Conservation (phyloP, 1,140 invertebrate genomes). For the Lucilia sericata region DNA sequence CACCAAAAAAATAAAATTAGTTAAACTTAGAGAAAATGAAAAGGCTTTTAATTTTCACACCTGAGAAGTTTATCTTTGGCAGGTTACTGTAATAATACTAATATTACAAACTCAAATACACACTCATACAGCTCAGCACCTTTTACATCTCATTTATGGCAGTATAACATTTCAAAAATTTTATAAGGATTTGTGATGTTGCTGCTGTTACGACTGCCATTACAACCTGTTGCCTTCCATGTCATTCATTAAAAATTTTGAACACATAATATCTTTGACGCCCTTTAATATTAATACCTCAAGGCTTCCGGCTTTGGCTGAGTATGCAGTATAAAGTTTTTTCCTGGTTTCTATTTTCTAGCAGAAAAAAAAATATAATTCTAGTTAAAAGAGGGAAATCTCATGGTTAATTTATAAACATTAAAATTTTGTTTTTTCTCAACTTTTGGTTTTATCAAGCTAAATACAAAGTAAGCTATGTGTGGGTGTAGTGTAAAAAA, state of each 20-base stretch:
- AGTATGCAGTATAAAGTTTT: not conserved
- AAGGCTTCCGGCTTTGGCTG: constrained; percentile 5
- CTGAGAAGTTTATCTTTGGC: constrained; percentile 39
- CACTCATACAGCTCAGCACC: not conserved
- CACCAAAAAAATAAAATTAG: not conserved
- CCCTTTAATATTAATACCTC: constrained; percentile 20
- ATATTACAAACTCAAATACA: not conserved
- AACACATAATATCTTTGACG: constrained; percentile 24
- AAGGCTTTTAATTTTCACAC: constrained; percentile 40
- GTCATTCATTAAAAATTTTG: constrained; percentile 36
- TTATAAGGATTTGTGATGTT: too few species aligned
- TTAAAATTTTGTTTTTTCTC: constrained; percentile 14
- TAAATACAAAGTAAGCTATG: too few species aligned
- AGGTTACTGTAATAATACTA: constrained; percentile 40
- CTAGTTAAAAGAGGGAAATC: constrained; percentile 2
- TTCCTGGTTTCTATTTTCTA: not conserved
- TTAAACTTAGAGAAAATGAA: constrained; percentile 34
- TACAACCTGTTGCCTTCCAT: constrained; percentile 22
- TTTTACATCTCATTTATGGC: not conserved
- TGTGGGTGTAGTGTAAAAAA: not conserved
- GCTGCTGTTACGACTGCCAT: not conserved
- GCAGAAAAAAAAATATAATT: constrained; percentile 9
- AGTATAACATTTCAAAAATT: not conserved
- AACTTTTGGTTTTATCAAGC: not conserved
- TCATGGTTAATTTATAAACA: constrained; percentile 42